A percentile compares a stretch with the other conserved stretches of the same genome.
Evolutionary conservation across 2,113 vertebrate genomes (phyloP).

Genomic region (Orthonyx spaldingii): DNA sequence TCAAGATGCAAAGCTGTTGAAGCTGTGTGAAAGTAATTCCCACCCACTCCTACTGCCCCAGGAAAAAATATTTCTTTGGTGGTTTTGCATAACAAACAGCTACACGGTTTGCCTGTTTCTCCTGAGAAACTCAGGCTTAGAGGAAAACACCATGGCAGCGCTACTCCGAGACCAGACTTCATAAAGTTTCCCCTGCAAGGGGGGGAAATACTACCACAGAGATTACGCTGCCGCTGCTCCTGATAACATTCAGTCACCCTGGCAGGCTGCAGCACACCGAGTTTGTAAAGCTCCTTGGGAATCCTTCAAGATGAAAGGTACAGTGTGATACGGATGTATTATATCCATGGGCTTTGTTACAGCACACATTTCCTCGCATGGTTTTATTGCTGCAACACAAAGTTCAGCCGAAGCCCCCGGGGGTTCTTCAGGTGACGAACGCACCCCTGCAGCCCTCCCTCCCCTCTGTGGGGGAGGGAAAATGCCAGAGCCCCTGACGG

Average conservation of each 20-base stretch:
- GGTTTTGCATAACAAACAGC: conserved; percentile 46
- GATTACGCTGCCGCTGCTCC: conserved; percentile 8
- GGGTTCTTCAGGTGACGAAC: conserved; percentile 3
- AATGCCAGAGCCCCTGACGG: neutral
- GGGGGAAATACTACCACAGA: neutral
- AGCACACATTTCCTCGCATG: neutral
- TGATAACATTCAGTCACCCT: conserved; percentile 28
- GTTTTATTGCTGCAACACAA: conserved; percentile 54
- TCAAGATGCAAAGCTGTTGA: neutral
- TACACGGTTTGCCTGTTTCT: neutral
- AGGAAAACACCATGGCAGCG: neutral
- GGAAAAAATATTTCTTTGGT: conserved; percentile 1
- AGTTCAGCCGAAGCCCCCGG: conserved; percentile 25
- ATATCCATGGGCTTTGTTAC: conserved; percentile 55
- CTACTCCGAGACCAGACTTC: neutral
- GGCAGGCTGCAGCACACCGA: conserved; percentile 23
- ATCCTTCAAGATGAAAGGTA: conserved; percentile 66
- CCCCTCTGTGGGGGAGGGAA: neutral
- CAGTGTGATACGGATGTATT: conserved; percentile 22
- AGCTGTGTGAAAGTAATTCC: neutral
- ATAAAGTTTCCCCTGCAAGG: neutral
- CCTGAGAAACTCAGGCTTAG: neutral
- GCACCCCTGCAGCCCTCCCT: neutral
- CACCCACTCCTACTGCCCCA: conserved; percentile 40
- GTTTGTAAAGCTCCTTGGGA: conserved; percentile 58